phyloP scores from a whole-genome alignment of 1,140 invertebrate genomes.

The Stegodyphus mimosarum region DNA sequence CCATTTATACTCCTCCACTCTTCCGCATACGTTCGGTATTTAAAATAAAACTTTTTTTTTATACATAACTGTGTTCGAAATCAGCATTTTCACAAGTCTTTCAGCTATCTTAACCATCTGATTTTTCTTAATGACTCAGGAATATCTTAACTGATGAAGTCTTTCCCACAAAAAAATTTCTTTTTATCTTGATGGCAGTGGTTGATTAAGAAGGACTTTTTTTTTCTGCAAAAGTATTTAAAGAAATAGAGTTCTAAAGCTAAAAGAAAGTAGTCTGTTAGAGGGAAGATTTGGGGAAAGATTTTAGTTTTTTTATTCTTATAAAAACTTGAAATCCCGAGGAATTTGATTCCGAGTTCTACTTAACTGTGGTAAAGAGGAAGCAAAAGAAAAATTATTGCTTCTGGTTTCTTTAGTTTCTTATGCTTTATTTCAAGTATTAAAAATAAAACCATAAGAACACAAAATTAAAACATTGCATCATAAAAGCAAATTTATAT shows the following conservation, averaged over 20 bases:
- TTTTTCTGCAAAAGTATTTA: not conserved
- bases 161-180: conserved; percentile 5
- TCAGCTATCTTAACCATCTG: conserved; percentile 43
- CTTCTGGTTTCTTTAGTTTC: too few relatives aligned
- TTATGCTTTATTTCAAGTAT: too few relatives aligned
- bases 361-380: too few relatives aligned
- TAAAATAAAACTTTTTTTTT: conserved; percentile 33
- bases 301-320: not conserved
- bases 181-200: conserved; percentile 32
- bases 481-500: too few relatives aligned
- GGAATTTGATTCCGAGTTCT: too few relatives aligned
- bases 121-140: conserved; percentile 57
- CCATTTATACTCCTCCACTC: conserved; percentile 16
- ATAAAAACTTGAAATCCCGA: too few relatives aligned
- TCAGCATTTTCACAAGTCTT: conserved; percentile 34
- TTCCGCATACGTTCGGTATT: conserved; percentile 19
- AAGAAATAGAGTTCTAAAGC: conserved; percentile 11
- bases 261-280: not conserved
- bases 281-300: not conserved
- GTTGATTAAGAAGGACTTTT: conserved; percentile 41
- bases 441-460: too few relatives aligned
- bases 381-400: too few relatives aligned
- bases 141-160: conserved; percentile 59
- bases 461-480: too few relatives aligned
- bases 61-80: conserved; percentile 13